A percentile compares a stretch with the other conserved stretches of the same genome.
These are phyloP conservation scores for Apis mellifera DNA, from an alignment of 1,140 invertebrate species.

Conservation along the genomic window DNA sequence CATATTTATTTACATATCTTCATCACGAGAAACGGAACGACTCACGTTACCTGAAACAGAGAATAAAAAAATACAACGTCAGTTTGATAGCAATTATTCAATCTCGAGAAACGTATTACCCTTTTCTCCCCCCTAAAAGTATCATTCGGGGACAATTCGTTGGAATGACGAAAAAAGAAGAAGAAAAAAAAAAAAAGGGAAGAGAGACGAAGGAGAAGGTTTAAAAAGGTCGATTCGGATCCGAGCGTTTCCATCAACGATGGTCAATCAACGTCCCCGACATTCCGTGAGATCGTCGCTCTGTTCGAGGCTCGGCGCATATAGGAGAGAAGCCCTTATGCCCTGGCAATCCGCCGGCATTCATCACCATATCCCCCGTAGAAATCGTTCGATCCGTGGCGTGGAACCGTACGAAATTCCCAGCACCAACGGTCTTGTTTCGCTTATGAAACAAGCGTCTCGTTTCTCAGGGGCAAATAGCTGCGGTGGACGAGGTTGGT, in stretches of 20 bases:
- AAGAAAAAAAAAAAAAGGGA: background rate
- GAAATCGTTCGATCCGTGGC: slow-evolving; percentile 12
- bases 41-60: too few species aligned
- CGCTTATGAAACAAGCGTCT: slow-evolving; percentile 54
- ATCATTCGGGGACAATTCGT: too few species aligned
- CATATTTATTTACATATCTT: too few species aligned
- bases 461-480: slow-evolving; percentile 53
- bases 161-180: background rate
- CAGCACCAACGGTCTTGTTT: slow-evolving; percentile 20
- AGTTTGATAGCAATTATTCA: too few species aligned
- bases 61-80: too few species aligned
- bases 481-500: slow-evolving; percentile 42
- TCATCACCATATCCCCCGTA: background rate
- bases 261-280: slow-evolving; percentile 8
- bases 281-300: background rate
- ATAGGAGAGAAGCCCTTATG: background rate
- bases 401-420: background rate
- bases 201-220: background rate
- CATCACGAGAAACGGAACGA: too few species aligned
- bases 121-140: too few species aligned
- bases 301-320: background rate
- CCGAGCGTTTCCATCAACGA: slow-evolving; percentile 4
- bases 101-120: too few species aligned
- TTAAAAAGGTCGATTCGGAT: slow-evolving; percentile 1
- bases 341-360: background rate